Base-by-base conservation (phyloP, 2,113 vertebrate genomes). In the Podiceps cristatus region DNA sequence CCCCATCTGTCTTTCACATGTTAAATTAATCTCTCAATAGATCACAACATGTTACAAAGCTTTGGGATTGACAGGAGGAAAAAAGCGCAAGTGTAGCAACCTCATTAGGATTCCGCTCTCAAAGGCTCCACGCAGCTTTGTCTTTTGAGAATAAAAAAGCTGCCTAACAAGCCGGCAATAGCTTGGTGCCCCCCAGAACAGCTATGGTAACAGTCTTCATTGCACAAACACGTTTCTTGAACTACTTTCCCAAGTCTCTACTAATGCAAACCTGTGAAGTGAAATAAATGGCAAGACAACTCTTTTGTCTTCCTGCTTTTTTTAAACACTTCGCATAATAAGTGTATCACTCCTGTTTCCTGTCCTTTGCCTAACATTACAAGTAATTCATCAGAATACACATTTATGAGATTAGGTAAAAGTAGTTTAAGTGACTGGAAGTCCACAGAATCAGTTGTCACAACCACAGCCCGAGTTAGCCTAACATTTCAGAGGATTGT, bases 21-120 rank as follows among this genome's bases (percentile, higher is more conserved):
- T 73, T 25, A 72, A 79, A 53, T 62, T 17, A 23, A 83, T 33
- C 84, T 82, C 80, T 91, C 62, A 53, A 5, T 20, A 75, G 66
- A 58, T 75, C 50, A 18, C 68, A 79, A 73, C 7, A 4, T 1
- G 1, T 58, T 90, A 55, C 63, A 94, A 93, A 95, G 49, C 31
- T 87, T 90, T 9, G 1, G 45, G 69, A 89, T 55, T 94, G 84
- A 75, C 80, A 85, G 49, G 84, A 68, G 28, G 8, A 2, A 33
- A 83, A 77, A 58, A 69, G 37, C 1, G 0, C 42, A 85, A 96
- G 53, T 47, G 49, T 85, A 92, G 94, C 76, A 83, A 67, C 23
- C 81, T 94, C 94, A 97, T 95, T 90, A 95, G 84, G 77, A 95
- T 97, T 93, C 95, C 62, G 52, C 59, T 82, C 94, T 94, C 91